Evolutionary conservation across 1,140 invertebrate species (phyloP).

Genomic region (Danaus melanippus): DNA sequence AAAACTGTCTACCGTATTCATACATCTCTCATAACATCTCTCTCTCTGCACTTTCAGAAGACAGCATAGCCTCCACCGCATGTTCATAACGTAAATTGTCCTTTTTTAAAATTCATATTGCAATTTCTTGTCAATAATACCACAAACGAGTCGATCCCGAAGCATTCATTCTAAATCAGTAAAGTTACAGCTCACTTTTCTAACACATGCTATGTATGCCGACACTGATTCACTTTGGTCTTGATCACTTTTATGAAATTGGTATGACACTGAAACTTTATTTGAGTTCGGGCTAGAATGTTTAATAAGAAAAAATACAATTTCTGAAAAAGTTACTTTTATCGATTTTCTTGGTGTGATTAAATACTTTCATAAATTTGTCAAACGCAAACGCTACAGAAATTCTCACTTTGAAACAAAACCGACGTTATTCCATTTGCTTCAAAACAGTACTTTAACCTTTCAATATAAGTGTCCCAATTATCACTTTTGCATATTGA

Average conservation of each 20-base stretch:
- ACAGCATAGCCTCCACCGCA: slow-evolving; percentile 19
- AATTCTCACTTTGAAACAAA: slow-evolving; percentile 21
- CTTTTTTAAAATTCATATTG: slow-evolving; percentile 26
- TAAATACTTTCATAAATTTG: slow-evolving; percentile 13
- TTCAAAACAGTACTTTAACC: slow-evolving; percentile 25
- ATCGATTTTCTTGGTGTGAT: slow-evolving; percentile 22
- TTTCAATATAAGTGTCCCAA: slow-evolving; percentile 18
- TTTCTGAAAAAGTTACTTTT: slow-evolving; percentile 21
- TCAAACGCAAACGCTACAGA: slow-evolving; percentile 24
- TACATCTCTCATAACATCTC: no score
- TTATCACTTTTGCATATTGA: slow-evolving; percentile 15
- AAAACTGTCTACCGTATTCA: no score
- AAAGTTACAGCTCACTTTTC: slow-evolving; percentile 25
- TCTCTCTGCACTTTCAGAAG: slow-evolving; percentile 24
- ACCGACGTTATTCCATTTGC: no score
- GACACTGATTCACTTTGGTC: slow-evolving; percentile 10
- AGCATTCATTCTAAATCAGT: slow-evolving; percentile 28
- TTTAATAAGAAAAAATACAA: slow-evolving; percentile 16
- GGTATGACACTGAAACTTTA: no score
- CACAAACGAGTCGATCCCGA: no score
- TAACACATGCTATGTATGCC: slow-evolving; percentile 20
- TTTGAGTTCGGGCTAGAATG: slow-evolving; percentile 31
- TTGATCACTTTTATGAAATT: slow-evolving; percentile 24
- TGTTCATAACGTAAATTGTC: no score
- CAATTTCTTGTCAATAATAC: slow-evolving; percentile 21